These are phyloP conservation scores for Watsonalla binaria DNA, from an alignment of 2,888 invertebrate genomes.

Conservation along the genomic window DNA sequence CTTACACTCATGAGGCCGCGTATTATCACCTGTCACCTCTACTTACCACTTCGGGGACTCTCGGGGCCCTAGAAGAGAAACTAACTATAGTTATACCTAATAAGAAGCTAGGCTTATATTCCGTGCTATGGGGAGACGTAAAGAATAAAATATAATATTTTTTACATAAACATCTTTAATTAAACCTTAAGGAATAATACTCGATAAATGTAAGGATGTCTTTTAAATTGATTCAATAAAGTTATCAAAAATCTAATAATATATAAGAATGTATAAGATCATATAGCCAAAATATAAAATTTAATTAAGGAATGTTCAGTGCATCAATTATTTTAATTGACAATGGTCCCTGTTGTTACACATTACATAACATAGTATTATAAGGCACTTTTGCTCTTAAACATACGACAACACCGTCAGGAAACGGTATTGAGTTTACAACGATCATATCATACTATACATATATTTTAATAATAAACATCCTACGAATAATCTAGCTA, in stretches of 20 bases:
- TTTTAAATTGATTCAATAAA: slow-evolving; percentile 46
- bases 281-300: slow-evolving; percentile 50
- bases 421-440: slow-evolving; percentile 30
- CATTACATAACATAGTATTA: slow-evolving; percentile 5
- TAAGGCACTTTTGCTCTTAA: slow-evolving; percentile 57
- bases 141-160: slow-evolving; percentile 5
- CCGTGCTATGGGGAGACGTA: not conserved
- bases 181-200: slow-evolving; percentile 65
- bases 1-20: no score
- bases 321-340: slow-evolving; percentile 58
- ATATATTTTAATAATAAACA: slow-evolving; percentile 23
- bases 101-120: not conserved
- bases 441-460: slow-evolving; percentile 39
- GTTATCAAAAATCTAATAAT: slow-evolving; percentile 51
- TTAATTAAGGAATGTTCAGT: slow-evolving; percentile 70
- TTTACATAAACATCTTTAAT: slow-evolving; percentile 56
- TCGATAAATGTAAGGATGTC: slow-evolving; percentile 64
- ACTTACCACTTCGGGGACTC: no score
- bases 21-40: no score
- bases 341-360: slow-evolving; percentile 56
- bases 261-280: slow-evolving; percentile 24
- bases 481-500: slow-evolving; percentile 20
- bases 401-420: slow-evolving; percentile 20
- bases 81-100: no score
- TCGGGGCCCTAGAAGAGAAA: no score